Evolutionary conservation across 1,140 invertebrate species (phyloP), one percentile per base, ranked within the genome.

Genomic region (Amphibalanus amphitrite): DNA sequence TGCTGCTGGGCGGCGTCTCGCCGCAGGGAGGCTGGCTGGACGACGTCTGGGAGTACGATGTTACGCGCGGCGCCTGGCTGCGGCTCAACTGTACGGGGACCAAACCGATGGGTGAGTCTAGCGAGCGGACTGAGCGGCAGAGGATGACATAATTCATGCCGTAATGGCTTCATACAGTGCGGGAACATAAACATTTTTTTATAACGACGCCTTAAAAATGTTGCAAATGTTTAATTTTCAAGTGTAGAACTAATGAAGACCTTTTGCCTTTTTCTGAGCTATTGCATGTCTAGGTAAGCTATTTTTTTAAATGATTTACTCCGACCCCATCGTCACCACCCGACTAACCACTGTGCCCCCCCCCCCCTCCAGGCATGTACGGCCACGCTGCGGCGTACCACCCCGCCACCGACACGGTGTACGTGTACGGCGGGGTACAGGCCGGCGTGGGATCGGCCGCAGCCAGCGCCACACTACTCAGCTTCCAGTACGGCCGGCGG

Each of bases 301-400:
- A n/a, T n/a, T n/a, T n/a, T n/a, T n/a, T n/a, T n/a, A n/a, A n/a
- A n/a, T n/a, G n/a, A n/a, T n/a, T n/a, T n/a, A n/a, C n/a, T n/a
- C n/a, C n/a, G n/a, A n/a, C n/a, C n/a, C n/a, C n/a, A n/a, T n/a
- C n/a, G n/a, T n/a, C n/a, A n/a, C n/a, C 74, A 38, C 6, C 38
- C 6, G 38, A 8, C 38, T n/a, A n/a, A n/a, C 38, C 38, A 38
- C 38, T 17, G 38, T 17, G 38, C 38, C 38, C n/a, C 6, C 38
- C 38, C 17, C 38, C 38, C 17, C 38, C 38, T 75, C 68, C 77
- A 83, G 85, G 91, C 69, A 83, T 97, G 29, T 96, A 91, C 78
- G 93, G 93, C 0, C 95, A 97, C 79, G 90, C 87, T 47, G 89
- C 93, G 0, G 90, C 95, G 0, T 97, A 92, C 78, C 90, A 96